Conservation (phyloP, 2,113 vertebrate genomes). For the Cyanistes caeruleus region DNA sequence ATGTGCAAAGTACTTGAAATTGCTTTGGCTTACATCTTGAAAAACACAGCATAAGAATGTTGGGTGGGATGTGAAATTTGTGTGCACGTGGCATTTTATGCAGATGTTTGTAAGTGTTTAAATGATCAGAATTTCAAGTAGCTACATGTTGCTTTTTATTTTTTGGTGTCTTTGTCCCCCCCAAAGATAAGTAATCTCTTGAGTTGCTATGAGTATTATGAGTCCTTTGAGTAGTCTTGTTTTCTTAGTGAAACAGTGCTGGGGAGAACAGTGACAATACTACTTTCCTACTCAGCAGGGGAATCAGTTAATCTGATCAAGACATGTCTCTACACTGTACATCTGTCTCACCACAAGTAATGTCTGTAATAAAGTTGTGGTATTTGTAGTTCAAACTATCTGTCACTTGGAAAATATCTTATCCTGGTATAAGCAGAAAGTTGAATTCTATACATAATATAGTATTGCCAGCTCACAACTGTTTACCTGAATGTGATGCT, state of each 20-base stretch:
- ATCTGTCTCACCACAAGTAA: neutral
- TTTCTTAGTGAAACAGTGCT: neutral
- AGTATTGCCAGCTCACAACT: neutral
- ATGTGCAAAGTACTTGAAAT: neutral
- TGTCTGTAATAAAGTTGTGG: neutral
- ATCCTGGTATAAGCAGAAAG: neutral
- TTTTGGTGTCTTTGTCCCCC: neutral
- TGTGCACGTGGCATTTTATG: neutral
- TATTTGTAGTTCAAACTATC: neutral
- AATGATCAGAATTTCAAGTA: neutral
- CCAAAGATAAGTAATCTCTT: neutral
- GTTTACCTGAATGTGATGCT: neutral
- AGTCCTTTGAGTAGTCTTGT: neutral
- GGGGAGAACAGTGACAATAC: neutral
- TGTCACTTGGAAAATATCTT: neutral
- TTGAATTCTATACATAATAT: rapidly evolving
- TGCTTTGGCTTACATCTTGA: neutral
- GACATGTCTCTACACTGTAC: neutral
- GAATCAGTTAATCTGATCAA: neutral
- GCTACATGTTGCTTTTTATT: neutral
- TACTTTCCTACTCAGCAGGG: neutral
- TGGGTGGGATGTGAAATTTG: neutral
- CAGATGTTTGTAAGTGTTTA: neutral
- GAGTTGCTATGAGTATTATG: neutral
- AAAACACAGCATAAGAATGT: neutral